Percentiles rank a stretch among this genome's conserved stretches.
These are phyloP conservation scores for Turritopsis dohrnii DNA, from an alignment of 30 jellyfish, hydroid and myxozoan species.

Conservation along the genomic window DNA sequence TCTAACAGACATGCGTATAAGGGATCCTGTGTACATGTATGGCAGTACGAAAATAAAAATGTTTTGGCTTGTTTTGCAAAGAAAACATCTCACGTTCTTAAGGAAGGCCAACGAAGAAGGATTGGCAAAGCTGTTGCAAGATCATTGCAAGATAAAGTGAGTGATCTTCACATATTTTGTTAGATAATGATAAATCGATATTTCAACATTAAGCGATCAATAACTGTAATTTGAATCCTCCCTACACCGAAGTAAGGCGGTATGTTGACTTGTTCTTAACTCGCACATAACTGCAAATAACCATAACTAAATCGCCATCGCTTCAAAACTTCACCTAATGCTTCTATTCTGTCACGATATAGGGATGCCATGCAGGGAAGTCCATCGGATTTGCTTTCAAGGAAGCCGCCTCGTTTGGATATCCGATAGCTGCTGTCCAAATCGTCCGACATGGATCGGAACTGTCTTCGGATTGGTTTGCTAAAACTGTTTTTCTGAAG, in stretches of 20 bases:
- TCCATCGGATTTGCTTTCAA: not conserved
- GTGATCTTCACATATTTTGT: too few species aligned
- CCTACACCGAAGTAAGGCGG: too few species aligned
- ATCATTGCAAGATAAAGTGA: not conserved
- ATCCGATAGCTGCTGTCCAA: not conserved
- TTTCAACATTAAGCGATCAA: too few species aligned
- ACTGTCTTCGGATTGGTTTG: not conserved
- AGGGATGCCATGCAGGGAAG: not conserved
- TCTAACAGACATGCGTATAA: not conserved
- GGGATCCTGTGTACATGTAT: not conserved
- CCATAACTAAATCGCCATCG: too few species aligned
- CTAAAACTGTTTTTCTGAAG: not conserved
- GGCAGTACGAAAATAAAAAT: not conserved
- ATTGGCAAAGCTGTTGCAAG: not conserved
- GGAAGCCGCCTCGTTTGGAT: not conserved
- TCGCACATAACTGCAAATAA: too few species aligned
- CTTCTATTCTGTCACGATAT: too few species aligned
- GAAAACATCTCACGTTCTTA: not conserved
- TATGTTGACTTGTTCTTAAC: too few species aligned
- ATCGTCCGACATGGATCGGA: not conserved
- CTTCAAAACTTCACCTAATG: too few species aligned
- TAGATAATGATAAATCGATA: too few species aligned
- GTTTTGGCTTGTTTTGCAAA: not conserved
- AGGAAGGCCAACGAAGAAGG: not conserved
- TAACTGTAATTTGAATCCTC: too few species aligned